Evolutionary conservation across 2,797 vertebrate species (phyloP), one percentile per base, ranked within the genome.

Genomic region (Semotilus atromaculatus): DNA sequence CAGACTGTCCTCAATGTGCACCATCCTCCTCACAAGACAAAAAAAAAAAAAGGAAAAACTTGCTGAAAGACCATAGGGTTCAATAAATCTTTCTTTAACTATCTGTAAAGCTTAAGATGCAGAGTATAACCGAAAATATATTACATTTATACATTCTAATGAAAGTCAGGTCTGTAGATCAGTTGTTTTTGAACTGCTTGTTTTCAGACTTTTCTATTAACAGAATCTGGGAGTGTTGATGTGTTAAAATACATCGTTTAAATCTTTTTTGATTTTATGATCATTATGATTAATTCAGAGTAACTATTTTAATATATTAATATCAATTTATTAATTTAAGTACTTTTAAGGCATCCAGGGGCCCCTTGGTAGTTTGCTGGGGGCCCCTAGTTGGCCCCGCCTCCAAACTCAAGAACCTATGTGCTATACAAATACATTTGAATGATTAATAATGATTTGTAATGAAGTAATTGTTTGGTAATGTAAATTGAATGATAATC

Each of bases 1-100:
- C 67, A 23, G 5, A 71, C 71, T 48, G 70, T 81, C 70, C 62
- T 83, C 48, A 31, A 29, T 53, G 34, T 76, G 74, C 38, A 66
- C 73, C 31, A 38, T 16, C 36, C 36, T 53, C 45, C 43, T 48
- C 14, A 3, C 9, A 48, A 72, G 19, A 58, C 11, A 3, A 45
- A 72, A 82, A 73, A 82, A 73, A 70, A 48, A 38, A 53, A 26
- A 36, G 64, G 64, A 5, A 38, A 60, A 29, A n/a, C 36, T 40
- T 40, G 53, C 53, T 60, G 23, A 60, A 40, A 77, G 55, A 19
- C 36, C 8, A 7, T 4, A 43, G 23, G 60, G 16, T 29, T 77
- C 0, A 43, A 29, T 75, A 55, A 55, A 55, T 55, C 21, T 5
- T 55, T 10, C 23, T 4, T 26, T 40, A 40, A 70, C 67, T 40